Evolutionary conservation across 1,140 invertebrate species (phyloP), one percentile per base, ranked within the genome.

Genomic region (Meloidogyne floridensis): DNA sequence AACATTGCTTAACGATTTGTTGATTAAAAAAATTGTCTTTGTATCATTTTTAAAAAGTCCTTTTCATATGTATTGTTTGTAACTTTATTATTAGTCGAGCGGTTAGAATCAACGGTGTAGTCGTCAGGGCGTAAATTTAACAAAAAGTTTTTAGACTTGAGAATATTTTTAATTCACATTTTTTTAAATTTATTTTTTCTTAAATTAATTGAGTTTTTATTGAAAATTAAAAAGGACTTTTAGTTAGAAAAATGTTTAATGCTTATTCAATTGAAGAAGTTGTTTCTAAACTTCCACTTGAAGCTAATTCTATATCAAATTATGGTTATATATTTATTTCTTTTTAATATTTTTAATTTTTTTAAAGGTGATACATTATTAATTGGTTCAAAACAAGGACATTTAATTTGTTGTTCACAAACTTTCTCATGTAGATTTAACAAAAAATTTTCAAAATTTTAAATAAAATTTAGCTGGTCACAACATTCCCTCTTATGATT

Each of bases 251-350:
- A 18, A 85, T 85, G 84, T 85, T 85, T 72, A 77, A 79, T 72
- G 84, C 84, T 20, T 85, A 87, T 85, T 43, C 71, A 43, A 11
- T 70, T 5, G 84, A 85, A 71, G 84, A 85, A 73, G 84, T 85
- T 65, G 84, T 87, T 72, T 86, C 71, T 13, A 86, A 85, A 77
- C 75, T 85, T 56, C 84, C 81, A 13, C 53, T 86, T 59, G 85
- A 87, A 56, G 82, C 85, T 11, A 86, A 83, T 54, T 83, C 77
- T 53, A 87, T 85, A 15, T 70, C 77, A 15, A 84, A 72, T 56
- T 69, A 78, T 82, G 70, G 84, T 85, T 72, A 32, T 51, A 32
- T 32, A 15, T 51, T 80, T 42, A 32, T 72, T 72, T 13, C 11
- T n/a, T 85, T 80, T 53, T 15, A 18, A 56, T 47, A 78, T 80